phyloP scores from a whole-genome alignment of 2,888 invertebrate genomes.

The Hydropsyche betteni region DNA sequence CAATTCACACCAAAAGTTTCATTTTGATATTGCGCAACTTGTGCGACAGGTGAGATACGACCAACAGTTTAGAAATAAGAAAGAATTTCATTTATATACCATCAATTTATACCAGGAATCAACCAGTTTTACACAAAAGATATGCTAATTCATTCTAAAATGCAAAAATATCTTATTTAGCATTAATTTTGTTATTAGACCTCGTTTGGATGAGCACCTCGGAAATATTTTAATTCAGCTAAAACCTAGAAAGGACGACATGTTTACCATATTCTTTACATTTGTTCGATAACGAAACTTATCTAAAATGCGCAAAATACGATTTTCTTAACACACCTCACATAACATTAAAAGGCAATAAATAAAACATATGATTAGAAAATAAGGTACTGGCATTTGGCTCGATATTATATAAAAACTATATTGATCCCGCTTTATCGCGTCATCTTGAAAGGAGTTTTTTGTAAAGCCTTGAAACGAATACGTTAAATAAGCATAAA shows the following conservation, averaged over 20 bases:
- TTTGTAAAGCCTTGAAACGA: constrained; percentile 3
- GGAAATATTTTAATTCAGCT: background rate
- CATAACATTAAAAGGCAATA: too few relatives aligned
- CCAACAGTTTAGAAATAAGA: constrained; percentile 1
- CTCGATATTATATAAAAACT: background rate
- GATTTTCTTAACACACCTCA: too few relatives aligned
- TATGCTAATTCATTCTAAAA: constrained; percentile 10
- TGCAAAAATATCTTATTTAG: constrained; percentile 22
- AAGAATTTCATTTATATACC: constrained; percentile 28
- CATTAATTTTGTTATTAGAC: constrained; percentile 4
- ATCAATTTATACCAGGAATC: constrained; percentile 12
- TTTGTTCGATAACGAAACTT: background rate
- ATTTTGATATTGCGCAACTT: background rate
- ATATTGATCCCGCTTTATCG: background rate
- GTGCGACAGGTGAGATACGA: constrained; percentile 6
- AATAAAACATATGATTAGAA: too few relatives aligned
- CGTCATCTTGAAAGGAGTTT: constrained; percentile 22
- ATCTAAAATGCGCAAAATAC: background rate
- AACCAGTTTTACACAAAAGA: constrained; percentile 9
- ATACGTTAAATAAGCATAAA: background rate
- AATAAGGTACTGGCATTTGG: background rate
- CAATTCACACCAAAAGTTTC: constrained; percentile 14
- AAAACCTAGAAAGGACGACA: constrained; percentile 2
- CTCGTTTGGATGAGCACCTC: background rate
- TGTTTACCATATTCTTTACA: background rate